Evolutionary conservation across 2,113 vertebrate species (phyloP).

Genomic region (Strix uralensis): DNA sequence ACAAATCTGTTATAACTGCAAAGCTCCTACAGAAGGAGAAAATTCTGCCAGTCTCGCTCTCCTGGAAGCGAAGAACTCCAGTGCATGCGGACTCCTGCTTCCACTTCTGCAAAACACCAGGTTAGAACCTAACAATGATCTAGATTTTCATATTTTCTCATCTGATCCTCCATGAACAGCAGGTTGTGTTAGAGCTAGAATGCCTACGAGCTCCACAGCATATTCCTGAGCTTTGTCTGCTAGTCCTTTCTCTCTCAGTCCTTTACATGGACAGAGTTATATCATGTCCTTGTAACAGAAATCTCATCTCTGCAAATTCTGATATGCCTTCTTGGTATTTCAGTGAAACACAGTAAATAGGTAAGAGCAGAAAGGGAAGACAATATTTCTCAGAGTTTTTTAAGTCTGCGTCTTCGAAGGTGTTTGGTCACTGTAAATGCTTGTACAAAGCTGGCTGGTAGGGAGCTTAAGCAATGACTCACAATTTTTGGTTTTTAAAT

Average conservation of each 20-base stretch:
- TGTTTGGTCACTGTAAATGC: not conserved
- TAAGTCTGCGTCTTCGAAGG: not conserved
- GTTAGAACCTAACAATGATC: not conserved
- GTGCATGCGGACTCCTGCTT: not conserved
- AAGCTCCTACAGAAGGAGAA: not conserved
- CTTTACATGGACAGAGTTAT: not conserved
- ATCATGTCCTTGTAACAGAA: not conserved
- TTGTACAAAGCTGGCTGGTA: not conserved
- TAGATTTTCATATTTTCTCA: not conserved
- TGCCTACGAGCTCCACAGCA: not conserved
- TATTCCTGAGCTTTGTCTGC: not conserved
- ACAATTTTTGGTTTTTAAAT: not conserved
- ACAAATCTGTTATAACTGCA: not conserved
- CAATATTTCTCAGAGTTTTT: not conserved
- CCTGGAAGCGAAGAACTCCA: not conserved
- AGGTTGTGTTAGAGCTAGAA: not conserved
- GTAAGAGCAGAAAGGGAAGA: not conserved
- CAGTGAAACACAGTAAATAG: not conserved
- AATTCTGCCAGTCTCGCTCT: not conserved
- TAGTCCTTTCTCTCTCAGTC: not conserved
- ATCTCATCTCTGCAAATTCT: not conserved
- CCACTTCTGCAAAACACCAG: rapidly evolving
- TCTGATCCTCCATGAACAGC: not conserved
- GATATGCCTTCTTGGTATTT: rapidly evolving
- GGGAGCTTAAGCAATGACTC: not conserved